Conservation (phyloP, 1,140 invertebrate genomes). For the Plectus sambesii region DNA sequence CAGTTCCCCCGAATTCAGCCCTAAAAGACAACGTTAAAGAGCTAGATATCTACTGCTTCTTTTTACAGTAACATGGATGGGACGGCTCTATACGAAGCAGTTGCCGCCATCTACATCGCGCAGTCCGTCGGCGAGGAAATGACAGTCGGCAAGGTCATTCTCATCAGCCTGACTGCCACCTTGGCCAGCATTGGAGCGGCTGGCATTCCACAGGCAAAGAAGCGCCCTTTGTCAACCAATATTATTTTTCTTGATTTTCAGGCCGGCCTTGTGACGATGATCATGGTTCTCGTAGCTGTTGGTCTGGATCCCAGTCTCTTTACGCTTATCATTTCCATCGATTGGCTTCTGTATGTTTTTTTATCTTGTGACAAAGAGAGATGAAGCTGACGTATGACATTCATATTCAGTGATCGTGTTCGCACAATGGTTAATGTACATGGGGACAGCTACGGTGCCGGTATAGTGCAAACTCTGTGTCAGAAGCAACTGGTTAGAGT, state of each 20-base stretch:
- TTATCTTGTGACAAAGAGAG: too few species aligned
- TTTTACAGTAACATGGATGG: constrained; percentile 68
- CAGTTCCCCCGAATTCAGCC: too few species aligned
- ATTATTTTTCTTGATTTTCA: too few species aligned
- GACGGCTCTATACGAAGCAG: constrained; percentile 72
- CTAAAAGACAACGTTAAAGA: too few species aligned
- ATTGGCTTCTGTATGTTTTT: too few species aligned
- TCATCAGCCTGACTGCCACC: constrained; percentile 63
- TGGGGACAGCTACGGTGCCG: constrained; percentile 54
- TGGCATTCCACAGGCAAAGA: constrained; percentile 82
- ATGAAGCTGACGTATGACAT: too few species aligned
- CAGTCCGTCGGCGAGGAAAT: constrained; percentile 71
- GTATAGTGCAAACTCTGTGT: constrained; percentile 52
- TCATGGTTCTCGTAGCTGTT: constrained; percentile 84
- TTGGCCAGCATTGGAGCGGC: constrained; percentile 87
- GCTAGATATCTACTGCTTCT: too few species aligned
- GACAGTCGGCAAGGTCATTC: constrained; percentile 55
- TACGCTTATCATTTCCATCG: constrained; percentile 55
- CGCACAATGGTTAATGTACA: constrained; percentile 55
- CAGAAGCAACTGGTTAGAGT: constrained; percentile 45
- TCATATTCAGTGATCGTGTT: too few species aligned
- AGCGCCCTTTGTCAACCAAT: too few species aligned
- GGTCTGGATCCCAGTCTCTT: constrained; percentile 55
- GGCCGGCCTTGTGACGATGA: constrained; percentile 84
- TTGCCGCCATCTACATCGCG: constrained; percentile 76